Base-by-base conservation (phyloP, 2,797 vertebrate genomes). In the Scarus forsteni region DNA sequence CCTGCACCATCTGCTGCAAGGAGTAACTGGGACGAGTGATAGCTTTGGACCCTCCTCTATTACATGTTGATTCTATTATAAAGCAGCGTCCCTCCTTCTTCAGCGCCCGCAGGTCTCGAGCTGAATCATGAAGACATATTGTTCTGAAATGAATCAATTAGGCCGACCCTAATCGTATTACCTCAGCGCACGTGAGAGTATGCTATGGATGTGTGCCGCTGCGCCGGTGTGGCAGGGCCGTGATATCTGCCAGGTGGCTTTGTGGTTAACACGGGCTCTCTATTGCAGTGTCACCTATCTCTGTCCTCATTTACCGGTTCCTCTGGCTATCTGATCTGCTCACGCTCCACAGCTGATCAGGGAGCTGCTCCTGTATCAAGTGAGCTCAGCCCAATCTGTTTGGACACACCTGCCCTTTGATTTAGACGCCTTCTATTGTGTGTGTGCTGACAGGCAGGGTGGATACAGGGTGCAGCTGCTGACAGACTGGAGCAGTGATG, bases 11-110 rank as follows among this genome's bases (percentile, higher is more conserved):
- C 81, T 90, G 88, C 72, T 67, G 53, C 0, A 19, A 70, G 66
- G 75, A 81, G 71, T 15, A 42, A 63, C 51, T 51, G 75, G 79
- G 74, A 69, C 71, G 61, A 70, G 73, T 74, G 45, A 57, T 54
- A 75, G 53, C 69, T 80, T 91, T 90, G 87, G 82, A 91, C 85
- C 81, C 83, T 81, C 61, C 63, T 75, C 75, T 77, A 78, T 83
- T 83, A 73, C 90, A 94, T 75, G 81, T 77, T 92, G 91, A 81
- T 90, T 91, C 84, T 55, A 89, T 94, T 93, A 93, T 3, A 16
- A 64, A 75, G 72, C 61, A 52, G 83, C 54, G 62, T 85, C 73
- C 70, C 69, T 73, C 54, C 76, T 81, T 14, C 64, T 84, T 62
- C 59, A 52, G 58, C 6, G 63, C 68, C 70, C 58, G 58, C 46